phyloP scores from a whole-genome alignment of 2,113 vertebrate species.

The Atherinomorus stipes region DNA sequence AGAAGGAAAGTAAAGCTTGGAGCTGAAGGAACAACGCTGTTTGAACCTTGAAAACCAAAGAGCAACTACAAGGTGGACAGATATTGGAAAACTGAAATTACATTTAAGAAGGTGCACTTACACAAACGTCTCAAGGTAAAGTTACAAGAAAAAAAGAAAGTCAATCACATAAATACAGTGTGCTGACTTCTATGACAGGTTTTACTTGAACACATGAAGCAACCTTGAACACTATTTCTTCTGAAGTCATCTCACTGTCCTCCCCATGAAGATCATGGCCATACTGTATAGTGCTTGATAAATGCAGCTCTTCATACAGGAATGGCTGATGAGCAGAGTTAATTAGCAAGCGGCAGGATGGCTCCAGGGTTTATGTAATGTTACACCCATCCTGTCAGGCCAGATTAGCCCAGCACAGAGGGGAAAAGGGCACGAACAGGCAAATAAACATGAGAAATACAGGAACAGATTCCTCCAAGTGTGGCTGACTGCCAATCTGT shows the following conservation, averaged over 20 bases:
- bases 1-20: constrained; percentile 37
- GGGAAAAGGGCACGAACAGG: constrained; percentile 63
- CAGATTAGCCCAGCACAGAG: constrained; percentile 63
- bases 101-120: constrained; percentile 38
- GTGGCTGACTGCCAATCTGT: constrained; percentile 47
- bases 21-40: constrained; percentile 43
- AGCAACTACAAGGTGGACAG: constrained; percentile 16
- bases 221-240: neutral
- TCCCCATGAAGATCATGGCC: constrained; percentile 14
- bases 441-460: constrained; percentile 64
- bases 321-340: constrained; percentile 60
- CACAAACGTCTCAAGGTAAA: constrained; percentile 13
- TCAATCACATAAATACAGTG: neutral
- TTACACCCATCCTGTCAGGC: constrained; percentile 71
- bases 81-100: constrained; percentile 31
- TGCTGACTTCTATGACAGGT: neutral
- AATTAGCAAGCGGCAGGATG: constrained; percentile 62
- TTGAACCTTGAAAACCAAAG: constrained; percentile 62
- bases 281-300: constrained; percentile 31
- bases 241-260: constrained; percentile 6
- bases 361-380: constrained; percentile 72
- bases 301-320: constrained; percentile 31
- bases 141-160: constrained; percentile 19
- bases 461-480: constrained; percentile 48
- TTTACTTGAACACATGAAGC: constrained; percentile 3